phyloP scores from a whole-genome alignment of 35 echinoderm and acorn worm species.

The Holothuria glaberrima region DNA sequence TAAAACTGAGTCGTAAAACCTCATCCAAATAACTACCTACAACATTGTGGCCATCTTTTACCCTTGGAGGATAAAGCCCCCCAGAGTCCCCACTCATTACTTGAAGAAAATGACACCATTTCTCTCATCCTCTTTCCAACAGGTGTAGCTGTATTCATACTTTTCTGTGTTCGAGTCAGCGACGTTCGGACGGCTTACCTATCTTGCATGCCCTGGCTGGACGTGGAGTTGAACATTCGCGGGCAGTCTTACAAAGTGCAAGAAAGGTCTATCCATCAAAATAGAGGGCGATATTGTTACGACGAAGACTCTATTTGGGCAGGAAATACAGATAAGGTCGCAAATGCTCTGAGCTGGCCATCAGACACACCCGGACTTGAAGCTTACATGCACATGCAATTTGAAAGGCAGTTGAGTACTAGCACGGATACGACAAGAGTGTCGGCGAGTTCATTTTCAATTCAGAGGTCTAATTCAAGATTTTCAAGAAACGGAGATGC shows the following conservation, averaged over 20 bases:
- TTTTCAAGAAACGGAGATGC: slow-evolving; percentile 22
- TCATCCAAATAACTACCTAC: no score
- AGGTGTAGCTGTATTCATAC: slow-evolving; percentile 53
- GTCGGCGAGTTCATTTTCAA: slow-evolving; percentile 13
- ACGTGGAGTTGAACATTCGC: slow-evolving; percentile 50
- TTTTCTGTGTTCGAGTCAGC: slow-evolving; percentile 57
- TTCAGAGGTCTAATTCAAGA: slow-evolving; percentile 39
- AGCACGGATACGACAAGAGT: slow-evolving; percentile 44
- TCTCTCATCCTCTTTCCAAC: background rate
- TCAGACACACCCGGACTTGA: slow-evolving; percentile 43
- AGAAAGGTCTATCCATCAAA: slow-evolving; percentile 16
- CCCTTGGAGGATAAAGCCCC: background rate
- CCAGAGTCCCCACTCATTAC: background rate
- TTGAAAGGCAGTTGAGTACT: slow-evolving; percentile 42
- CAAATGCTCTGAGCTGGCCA: slow-evolving; percentile 38
- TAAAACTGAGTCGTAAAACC: no score
- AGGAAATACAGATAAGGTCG: slow-evolving; percentile 2
- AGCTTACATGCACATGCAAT: slow-evolving; percentile 43
- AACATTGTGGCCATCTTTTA: background rate
- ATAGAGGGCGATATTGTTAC: background rate
- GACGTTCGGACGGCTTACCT: slow-evolving; percentile 48
- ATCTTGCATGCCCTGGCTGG: slow-evolving; percentile 54
- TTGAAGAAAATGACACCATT: background rate
- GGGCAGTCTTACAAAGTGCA: slow-evolving; percentile 51
- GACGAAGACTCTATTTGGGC: slow-evolving; percentile 14